phyloP scores from a whole-genome alignment of 2,113 vertebrate species.

The Hydrolagus affinis region DNA sequence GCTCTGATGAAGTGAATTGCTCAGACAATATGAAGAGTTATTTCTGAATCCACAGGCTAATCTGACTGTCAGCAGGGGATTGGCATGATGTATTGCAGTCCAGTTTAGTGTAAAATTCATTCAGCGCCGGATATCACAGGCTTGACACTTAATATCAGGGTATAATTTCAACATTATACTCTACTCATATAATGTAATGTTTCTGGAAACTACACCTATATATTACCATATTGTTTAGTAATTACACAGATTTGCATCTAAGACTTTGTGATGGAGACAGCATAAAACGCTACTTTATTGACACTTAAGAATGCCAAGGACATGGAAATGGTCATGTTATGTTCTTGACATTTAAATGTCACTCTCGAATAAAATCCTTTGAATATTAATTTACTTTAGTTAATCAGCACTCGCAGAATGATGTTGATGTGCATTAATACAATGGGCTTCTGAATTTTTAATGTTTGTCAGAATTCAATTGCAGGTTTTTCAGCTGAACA shows the following conservation, averaged over 20 bases:
- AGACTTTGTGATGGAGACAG: not conserved
- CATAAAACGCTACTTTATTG: not conserved
- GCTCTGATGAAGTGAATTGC: conserved; percentile 11
- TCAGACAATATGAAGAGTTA: not conserved
- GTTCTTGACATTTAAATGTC: not conserved
- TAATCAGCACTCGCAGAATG: not conserved
- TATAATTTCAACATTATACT: not conserved
- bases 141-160: conserved; percentile 9
- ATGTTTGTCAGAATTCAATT: not conserved
- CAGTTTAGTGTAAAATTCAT: conserved; percentile 10
- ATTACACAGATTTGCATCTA: not conserved
- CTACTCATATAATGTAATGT: not conserved
- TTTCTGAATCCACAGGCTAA: conserved; percentile 3
- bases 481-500: too few species aligned
- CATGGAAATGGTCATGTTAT: not conserved
- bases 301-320: not conserved
- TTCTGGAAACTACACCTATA: not conserved
- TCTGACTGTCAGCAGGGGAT: not conserved
- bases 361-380: not conserved
- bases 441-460: not conserved
- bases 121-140: not conserved
- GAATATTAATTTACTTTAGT: not conserved
- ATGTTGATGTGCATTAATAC: not conserved
- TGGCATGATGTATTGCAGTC: not conserved
- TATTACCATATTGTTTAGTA: not conserved